Conservation (phyloP, 92 coral and sea anemone genomes). For the Phymanthus crucifer region DNA sequence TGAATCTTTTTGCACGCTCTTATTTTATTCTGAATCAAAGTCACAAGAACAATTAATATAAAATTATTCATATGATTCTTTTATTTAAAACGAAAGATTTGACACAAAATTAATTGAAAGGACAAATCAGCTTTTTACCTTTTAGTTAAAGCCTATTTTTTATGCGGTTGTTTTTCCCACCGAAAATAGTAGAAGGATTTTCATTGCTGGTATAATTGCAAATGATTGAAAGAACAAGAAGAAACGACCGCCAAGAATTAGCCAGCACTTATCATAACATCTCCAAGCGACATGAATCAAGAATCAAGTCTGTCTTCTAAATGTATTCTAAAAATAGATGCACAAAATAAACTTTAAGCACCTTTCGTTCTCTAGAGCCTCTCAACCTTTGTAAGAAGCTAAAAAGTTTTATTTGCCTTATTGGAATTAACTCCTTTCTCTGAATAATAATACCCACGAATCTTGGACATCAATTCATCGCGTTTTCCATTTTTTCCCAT, state of each 20-base stretch:
- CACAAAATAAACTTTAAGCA: not conserved
- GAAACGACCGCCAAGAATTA: not conserved
- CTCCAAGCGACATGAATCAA: not conserved
- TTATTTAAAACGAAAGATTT: no score
- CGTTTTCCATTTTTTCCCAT: not conserved
- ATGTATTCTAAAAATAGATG: slow-evolving; percentile 8
- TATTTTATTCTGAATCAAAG: no score
- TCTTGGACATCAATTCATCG: not conserved
- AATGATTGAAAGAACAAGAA: slow-evolving; percentile 5
- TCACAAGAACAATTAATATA: no score
- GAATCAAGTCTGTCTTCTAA: not conserved
- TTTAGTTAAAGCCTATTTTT: not conserved
- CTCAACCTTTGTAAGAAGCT: not conserved
- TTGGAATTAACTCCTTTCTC: not conserved
- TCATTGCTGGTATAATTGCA: slow-evolving; percentile 3
- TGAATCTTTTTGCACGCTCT: no score
- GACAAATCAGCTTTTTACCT: no score
- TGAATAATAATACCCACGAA: not conserved
- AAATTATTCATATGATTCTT: no score
- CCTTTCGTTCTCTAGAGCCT: not conserved
- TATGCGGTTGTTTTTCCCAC: not conserved
- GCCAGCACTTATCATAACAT: slow-evolving; percentile 5
- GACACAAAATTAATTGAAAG: no score
- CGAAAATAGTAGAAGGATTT: not conserved
- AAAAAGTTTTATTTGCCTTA: not conserved